Conservation (phyloP, 2,888 invertebrate species). For the Cotesia congregata region DNA sequence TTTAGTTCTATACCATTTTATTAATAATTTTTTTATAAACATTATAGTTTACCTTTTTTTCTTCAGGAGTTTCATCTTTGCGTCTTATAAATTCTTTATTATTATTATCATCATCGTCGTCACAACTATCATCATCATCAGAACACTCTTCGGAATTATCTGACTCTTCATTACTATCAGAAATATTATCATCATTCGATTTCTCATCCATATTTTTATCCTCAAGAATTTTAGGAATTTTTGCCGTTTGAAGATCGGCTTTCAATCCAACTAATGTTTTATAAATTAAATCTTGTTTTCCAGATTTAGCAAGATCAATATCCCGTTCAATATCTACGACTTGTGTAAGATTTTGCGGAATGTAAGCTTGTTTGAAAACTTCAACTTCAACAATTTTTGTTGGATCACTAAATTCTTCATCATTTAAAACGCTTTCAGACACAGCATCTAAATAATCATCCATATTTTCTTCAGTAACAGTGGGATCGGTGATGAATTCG, state of each 20-base stretch:
- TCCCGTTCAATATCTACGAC: slow-evolving; percentile 90
- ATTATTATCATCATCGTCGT: slow-evolving; percentile 54
- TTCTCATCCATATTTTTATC: slow-evolving; percentile 57
- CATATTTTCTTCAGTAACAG: slow-evolving; percentile 85
- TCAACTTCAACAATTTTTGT: slow-evolving; percentile 85
- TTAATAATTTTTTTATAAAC: not conserved
- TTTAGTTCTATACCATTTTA: slow-evolving; percentile 15
- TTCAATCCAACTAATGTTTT: slow-evolving; percentile 90
- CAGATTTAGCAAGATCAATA: slow-evolving; percentile 83
- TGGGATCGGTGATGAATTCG: slow-evolving; percentile 95
- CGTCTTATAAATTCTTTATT: slow-evolving; percentile 72
- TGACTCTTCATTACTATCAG: slow-evolving; percentile 11
- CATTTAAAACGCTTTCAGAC: slow-evolving; percentile 78
- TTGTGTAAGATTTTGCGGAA: slow-evolving; percentile 93
- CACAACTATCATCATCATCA: slow-evolving; percentile 49
- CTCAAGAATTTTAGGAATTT: slow-evolving; percentile 77
- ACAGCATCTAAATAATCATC: slow-evolving; percentile 84
- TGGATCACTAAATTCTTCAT: slow-evolving; percentile 77
- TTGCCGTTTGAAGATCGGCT: slow-evolving; percentile 81
- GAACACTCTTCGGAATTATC: slow-evolving; percentile 40
- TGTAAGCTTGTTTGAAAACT: slow-evolving; percentile 93
- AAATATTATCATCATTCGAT: slow-evolving; percentile 59
- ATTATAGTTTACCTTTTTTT: slow-evolving; percentile 75
- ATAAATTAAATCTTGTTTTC: slow-evolving; percentile 83
- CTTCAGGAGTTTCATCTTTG: slow-evolving; percentile 84